Evolutionary conservation across 2,797 vertebrate species (phyloP).

Genomic region (Peromyscus aztecus): DNA sequence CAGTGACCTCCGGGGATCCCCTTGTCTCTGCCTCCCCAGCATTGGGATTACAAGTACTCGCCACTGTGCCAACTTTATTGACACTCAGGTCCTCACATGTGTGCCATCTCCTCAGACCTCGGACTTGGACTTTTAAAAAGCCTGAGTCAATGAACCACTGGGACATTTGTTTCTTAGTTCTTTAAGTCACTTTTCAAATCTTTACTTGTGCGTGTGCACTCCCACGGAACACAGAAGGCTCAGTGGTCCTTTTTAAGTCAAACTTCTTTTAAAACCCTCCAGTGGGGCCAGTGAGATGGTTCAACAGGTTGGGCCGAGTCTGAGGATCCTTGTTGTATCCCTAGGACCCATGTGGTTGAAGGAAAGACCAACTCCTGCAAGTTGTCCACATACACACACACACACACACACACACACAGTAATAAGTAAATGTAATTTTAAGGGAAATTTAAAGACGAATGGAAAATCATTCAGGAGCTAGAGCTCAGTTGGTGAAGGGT

Average conservation of each 20-base stretch:
- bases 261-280: not conserved
- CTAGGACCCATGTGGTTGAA: not conserved
- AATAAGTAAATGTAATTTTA: not conserved
- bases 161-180: not conserved
- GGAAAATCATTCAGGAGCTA: not conserved
- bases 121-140: not conserved
- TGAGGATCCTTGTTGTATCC: not conserved
- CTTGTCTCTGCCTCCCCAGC: no score
- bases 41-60: not conserved
- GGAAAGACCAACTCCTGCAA: not conserved
- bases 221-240: not conserved
- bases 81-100: not conserved
- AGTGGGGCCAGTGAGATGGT: no score
- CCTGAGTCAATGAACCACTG: not conserved
- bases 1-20: not conserved
- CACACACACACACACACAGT: not conserved
- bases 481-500: not conserved
- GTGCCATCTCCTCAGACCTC: not conserved
- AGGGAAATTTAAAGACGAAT: not conserved
- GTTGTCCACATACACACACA: not conserved
- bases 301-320: not conserved
- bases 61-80: not conserved
- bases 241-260: not conserved
- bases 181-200: not conserved
- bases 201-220: not conserved